Conservation (phyloP, 2,888 invertebrate genomes). For the Rhimphoctona megacephalus region DNA sequence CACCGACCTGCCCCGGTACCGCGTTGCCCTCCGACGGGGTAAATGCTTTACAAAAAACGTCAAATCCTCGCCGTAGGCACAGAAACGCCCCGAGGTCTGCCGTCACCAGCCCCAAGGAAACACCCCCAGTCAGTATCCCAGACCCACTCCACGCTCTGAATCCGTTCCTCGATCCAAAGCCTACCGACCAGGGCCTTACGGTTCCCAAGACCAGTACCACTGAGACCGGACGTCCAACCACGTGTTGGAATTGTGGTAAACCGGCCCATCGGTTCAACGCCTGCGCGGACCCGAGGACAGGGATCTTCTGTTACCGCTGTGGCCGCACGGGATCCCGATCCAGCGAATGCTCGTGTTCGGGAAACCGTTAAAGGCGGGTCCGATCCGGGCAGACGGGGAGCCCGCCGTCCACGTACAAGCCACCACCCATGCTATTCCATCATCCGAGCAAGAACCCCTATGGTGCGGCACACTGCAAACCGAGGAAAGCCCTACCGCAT, state of each 20-base stretch:
- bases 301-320: not conserved
- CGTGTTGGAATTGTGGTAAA: not conserved
- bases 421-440: not conserved
- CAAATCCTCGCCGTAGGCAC: not conserved
- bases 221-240: not conserved
- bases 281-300: not conserved
- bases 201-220: too few relatives aligned
- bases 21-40: too few relatives aligned
- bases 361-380: conserved; percentile 2
- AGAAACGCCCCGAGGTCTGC: too few relatives aligned
- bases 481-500: conserved; percentile 6
- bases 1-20: too few relatives aligned
- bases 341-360: not conserved
- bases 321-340: not conserved
- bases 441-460: not conserved
- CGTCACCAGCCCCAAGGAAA: not conserved
- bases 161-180: not conserved
- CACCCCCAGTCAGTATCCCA: not conserved
- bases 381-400: not conserved
- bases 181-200: not conserved
- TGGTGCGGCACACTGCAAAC: conserved; percentile 5
- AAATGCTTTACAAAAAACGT: not conserved
- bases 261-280: not conserved
- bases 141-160: not conserved
- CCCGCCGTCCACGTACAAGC: not conserved